These are phyloP conservation scores for Apodemus agrarius DNA, from an alignment of 2,797 vertebrate genomes.

Conservation along the genomic window DNA sequence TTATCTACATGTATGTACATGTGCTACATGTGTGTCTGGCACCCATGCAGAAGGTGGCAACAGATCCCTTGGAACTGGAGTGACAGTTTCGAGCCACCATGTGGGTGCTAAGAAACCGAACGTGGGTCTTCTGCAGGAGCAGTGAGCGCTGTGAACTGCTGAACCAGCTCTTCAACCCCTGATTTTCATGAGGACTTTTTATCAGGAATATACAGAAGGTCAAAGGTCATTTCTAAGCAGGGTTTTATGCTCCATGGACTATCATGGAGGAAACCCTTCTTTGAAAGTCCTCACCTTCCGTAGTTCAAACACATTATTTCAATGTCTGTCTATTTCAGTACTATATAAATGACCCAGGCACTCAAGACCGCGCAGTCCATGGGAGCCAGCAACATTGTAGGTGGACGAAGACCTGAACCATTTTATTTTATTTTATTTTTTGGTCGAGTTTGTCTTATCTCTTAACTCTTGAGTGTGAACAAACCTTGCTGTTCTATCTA, in stretches of 20 bases:
- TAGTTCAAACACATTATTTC: conserved; percentile 39
- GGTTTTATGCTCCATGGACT: background rate
- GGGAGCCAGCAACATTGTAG: background rate
- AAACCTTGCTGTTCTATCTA: background rate
- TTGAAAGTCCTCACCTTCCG: background rate
- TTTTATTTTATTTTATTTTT: conserved; percentile 4
- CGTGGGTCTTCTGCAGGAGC: background rate
- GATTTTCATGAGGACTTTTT: conserved; percentile 19
- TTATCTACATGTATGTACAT: background rate
- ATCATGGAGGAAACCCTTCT: conserved; percentile 17
- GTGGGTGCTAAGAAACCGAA: background rate
- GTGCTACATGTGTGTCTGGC: background rate
- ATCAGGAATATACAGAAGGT: background rate
- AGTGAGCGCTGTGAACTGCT: background rate
- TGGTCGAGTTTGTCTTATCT: conserved; percentile 2
- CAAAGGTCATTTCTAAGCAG: conserved; percentile 24
- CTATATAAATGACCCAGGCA: background rate
- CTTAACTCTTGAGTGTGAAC: conserved; percentile 53
- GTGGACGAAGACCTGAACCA: conserved; percentile 20
- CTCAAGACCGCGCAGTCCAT: background rate
- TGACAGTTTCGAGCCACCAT: background rate
- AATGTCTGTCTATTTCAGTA: conserved; percentile 1
- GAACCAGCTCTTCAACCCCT: background rate
- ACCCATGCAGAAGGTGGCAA: background rate
- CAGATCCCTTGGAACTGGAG: background rate